Conservation (phyloP, 2,113 vertebrate species). For the Polypterus senegalus region DNA sequence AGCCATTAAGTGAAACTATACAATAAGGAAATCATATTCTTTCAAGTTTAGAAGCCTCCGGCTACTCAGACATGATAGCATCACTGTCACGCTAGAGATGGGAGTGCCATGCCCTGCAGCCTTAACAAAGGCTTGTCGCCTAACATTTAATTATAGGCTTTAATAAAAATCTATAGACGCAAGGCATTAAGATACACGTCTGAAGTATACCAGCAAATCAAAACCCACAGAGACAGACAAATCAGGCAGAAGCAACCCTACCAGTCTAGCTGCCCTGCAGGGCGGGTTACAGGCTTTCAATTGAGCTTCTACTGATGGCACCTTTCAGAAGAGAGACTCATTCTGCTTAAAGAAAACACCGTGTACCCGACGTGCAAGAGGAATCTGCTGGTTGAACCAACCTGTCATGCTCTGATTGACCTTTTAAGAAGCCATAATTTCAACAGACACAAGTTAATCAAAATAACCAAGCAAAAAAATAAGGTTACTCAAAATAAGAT, state of each 20-base stretch:
- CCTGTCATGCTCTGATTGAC: too few species aligned
- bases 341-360: too few species aligned
- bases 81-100: constrained; percentile 45
- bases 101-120: constrained; percentile 43
- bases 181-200: background rate
- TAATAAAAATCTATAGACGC: constrained; percentile 4
- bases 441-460: too few species aligned
- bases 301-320: background rate
- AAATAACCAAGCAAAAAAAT: too few species aligned
- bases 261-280: background rate
- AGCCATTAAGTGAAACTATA: background rate
- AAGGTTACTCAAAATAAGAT: too few species aligned
- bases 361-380: too few species aligned
- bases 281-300: background rate
- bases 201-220: background rate
- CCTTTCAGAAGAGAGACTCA: too few species aligned
- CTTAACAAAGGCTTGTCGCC: constrained; percentile 32
- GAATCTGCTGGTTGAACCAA: too few species aligned
- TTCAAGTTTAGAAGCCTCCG: constrained; percentile 45
- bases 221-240: background rate
- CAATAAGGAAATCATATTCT: constrained; percentile 24
- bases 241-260: background rate
- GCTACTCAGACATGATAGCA: constrained; percentile 47
- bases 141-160: constrained; percentile 35
- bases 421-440: too few species aligned